phyloP scores from a whole-genome alignment of 2,888 invertebrate species.

The Drosophila anomalata region DNA sequence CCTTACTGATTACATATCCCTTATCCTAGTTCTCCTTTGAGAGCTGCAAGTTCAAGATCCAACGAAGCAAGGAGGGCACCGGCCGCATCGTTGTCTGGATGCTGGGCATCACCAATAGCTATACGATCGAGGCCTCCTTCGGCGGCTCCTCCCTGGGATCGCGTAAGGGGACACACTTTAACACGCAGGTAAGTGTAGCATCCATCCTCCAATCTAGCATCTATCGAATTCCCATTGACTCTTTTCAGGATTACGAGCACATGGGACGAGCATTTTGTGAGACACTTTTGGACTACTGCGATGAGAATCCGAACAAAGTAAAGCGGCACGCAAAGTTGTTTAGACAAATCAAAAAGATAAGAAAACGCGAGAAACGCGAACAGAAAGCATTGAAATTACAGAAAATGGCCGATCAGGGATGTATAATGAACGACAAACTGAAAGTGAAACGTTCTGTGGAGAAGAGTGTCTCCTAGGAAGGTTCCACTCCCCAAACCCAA shows the following conservation, averaged over 20 bases:
- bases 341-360: constrained; percentile 83
- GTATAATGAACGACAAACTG: constrained; percentile 82
- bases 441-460: constrained; percentile 80
- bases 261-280: constrained; percentile 96
- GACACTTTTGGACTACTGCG: constrained; percentile 95
- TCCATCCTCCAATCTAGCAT: not conserved
- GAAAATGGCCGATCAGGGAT: constrained; percentile 84
- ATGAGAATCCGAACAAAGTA: constrained; percentile 92
- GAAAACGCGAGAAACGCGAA: constrained; percentile 83
- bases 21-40: constrained; percentile 92
- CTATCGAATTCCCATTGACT: not conserved
- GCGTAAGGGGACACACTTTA: constrained; percentile 93
- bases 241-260: constrained; percentile 88
- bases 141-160: constrained; percentile 94
- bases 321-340: constrained; percentile 82
- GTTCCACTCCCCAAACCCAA: constrained; percentile 1
- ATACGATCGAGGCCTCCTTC: constrained; percentile 97
- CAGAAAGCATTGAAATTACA: constrained; percentile 84
- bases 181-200: constrained; percentile 84
- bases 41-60: constrained; percentile 96
- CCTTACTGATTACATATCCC: no score
- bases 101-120: constrained; percentile 96
- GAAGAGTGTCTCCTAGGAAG: constrained; percentile 82
- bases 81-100: constrained; percentile 98
- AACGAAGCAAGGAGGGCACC: constrained; percentile 97